Base-by-base conservation (phyloP, 2,797 vertebrate genomes). In the Alectoris magna region DNA sequence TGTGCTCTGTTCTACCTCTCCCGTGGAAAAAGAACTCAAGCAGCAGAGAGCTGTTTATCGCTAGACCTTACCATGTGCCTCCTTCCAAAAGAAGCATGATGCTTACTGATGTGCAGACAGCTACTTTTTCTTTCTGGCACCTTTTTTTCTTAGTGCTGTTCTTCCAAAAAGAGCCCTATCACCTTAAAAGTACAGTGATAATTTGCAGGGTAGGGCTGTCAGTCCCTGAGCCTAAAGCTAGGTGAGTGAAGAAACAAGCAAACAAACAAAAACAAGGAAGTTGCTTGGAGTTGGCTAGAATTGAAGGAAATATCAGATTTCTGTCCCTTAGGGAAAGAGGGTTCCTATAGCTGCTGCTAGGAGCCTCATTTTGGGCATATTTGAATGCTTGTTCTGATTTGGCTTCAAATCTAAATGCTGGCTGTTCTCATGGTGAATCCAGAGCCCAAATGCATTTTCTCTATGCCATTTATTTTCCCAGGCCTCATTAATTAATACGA, bases 401-500 rank as follows among this genome's bases (percentile, higher is more conserved):
- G 94, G 80, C 89, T 91, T 84, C 66, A 60, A 74, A 77, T 93
- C 70, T 79, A 56, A 64, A 84, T 67, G 71, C 87, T 77, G 86
- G 58, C 77, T 0, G 3, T 94, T 96, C 91, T 91, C 92, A 90
- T 92, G 82, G 87, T 77, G 92, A 90, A 90, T 90, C 69, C 90
- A 84, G 80, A 87, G 80, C 69, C 91, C 80, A 94, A 56, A 88
- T 84, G 55, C 77, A 79, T 90, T 84, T 94, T 84, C 77, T 88
- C 71, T 68, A 15, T 79, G 41, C 55, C 68, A 82, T 88, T 81
- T 95, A 55, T 92, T 95, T 96, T 96, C 94, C 92, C 92, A 96
- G 91, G 87, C 92, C 68, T 95, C 1, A 53, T 82, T 96, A 90
- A 91, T 96, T 92, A 96, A 18, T 94, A 94, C 90, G 91, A 88